A percentile compares a stretch with the other conserved stretches of the same genome.
These are phyloP conservation scores for Lates japonicus DNA, from an alignment of 2,797 vertebrate species.

Conservation along the genomic window DNA sequence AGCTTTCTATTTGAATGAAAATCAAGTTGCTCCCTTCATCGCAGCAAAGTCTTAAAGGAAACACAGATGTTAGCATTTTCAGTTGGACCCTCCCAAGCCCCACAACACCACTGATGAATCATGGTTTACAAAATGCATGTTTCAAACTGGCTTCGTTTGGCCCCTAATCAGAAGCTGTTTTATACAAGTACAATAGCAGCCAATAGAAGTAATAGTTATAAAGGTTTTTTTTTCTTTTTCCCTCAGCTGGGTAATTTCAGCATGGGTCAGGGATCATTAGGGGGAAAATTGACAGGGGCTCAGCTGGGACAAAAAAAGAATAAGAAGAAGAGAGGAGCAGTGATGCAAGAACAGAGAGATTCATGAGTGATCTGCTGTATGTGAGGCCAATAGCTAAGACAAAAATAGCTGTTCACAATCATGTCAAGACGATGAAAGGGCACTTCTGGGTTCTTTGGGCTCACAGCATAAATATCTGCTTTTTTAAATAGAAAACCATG, in stretches of 20 bases:
- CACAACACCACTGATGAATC: constrained; percentile 45
- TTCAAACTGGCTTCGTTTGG: constrained; percentile 11
- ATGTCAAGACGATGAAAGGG: constrained; percentile 6
- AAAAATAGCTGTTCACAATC: constrained; percentile 5
- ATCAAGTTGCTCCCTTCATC: constrained; percentile 72
- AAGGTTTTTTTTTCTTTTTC: neutral
- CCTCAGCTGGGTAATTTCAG: constrained; percentile 20
- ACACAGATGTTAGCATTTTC: constrained; percentile 69
- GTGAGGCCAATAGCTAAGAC: constrained; percentile 4
- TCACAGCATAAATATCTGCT: neutral
- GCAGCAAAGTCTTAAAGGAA: constrained; percentile 69
- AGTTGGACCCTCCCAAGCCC: constrained; percentile 31
- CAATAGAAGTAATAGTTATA: constrained; percentile 9
- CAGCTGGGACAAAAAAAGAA: neutral
- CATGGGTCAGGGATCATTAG: constrained; percentile 33
- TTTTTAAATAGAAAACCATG: no score
- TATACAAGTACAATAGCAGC: constrained; percentile 4
- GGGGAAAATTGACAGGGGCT: constrained; percentile 18
- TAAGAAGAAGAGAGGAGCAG: neutral
- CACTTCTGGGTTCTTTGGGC: neutral
- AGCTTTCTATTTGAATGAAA: constrained; percentile 77
- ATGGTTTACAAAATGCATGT: constrained; percentile 27
- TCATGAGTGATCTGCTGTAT: constrained; percentile 2
- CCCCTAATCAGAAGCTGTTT: constrained; percentile 38
- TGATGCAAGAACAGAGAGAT: constrained; percentile 31